Evolutionary conservation across 2,113 vertebrate species (phyloP).

Genomic region (Pomatorhinus ruficollis): DNA sequence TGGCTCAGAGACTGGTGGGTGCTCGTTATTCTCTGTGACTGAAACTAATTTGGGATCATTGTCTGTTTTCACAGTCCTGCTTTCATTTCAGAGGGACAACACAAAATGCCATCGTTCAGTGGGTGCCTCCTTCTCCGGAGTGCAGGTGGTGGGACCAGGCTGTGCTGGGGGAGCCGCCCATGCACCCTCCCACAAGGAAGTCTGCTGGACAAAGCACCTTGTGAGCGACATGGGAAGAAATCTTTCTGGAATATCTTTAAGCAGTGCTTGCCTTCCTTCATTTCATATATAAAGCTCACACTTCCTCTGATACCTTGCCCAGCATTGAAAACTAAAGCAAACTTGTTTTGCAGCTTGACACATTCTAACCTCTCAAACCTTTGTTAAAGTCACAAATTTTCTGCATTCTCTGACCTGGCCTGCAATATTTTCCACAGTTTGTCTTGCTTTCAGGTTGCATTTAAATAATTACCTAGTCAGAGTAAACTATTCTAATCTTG

Average conservation of each 20-base stretch:
- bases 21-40: not conserved
- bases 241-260: not conserved
- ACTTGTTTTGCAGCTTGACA: not conserved
- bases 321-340: not conserved
- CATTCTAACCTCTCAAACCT: not conserved
- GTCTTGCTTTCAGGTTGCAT: not conserved
- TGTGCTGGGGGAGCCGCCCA: not conserved
- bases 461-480: constrained; percentile 9
- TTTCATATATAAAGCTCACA: not conserved
- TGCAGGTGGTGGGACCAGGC: not conserved
- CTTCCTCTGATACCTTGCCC: not conserved
- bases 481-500: not conserved
- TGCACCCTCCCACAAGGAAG: not conserved
- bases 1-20: not conserved
- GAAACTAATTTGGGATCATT: not conserved
- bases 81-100: not conserved
- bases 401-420: not conserved
- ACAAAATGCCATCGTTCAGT: not conserved
- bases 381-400: not conserved
- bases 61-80: not conserved
- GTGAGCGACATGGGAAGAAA: not conserved
- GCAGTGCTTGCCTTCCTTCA: not conserved
- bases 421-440: not conserved
- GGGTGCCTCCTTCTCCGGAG: not conserved
- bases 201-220: not conserved